A percentile compares a stretch with the other conserved stretches of the same genome.
phyloP scores from a whole-genome alignment of 2,113 vertebrate genomes.

The Passer domesticus region DNA sequence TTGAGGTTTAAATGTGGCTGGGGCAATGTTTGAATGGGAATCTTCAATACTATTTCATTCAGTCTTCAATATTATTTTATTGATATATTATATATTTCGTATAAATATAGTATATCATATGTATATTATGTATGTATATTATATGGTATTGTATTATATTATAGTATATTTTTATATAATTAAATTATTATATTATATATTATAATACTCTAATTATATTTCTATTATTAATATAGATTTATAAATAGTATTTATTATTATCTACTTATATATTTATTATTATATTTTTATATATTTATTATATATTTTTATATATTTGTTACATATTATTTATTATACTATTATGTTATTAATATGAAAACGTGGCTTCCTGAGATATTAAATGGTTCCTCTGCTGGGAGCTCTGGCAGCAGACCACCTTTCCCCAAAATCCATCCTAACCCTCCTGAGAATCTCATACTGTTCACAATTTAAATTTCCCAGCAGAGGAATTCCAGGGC shows the following conservation, averaged over 20 bases:
- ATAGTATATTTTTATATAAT: too few species aligned
- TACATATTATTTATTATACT: not conserved
- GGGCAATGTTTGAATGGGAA: not conserved
- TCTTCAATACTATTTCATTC: fast-evolving
- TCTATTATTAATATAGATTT: too few species aligned
- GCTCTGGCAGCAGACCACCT: not conserved
- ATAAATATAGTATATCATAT: too few species aligned
- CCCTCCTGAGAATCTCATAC: fast-evolving
- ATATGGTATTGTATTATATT: too few species aligned
- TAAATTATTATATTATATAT: too few species aligned
- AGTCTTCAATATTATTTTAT: not conserved
- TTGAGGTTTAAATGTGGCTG: not conserved
- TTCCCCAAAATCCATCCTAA: not conserved
- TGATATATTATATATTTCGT: not conserved
- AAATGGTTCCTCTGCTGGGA: not conserved
- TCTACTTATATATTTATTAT: not conserved
- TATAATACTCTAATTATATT: too few species aligned
- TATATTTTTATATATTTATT: too few species aligned
- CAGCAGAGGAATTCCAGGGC: not conserved
- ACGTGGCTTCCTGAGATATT: fast-evolving
- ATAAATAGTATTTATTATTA: too few species aligned
- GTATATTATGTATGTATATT: too few species aligned
- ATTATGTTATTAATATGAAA: not conserved
- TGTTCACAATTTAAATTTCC: not conserved
- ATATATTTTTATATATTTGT: too few species aligned